Conservation (phyloP, 2,797 vertebrate species). For the Rhinogobio ventralis region DNA sequence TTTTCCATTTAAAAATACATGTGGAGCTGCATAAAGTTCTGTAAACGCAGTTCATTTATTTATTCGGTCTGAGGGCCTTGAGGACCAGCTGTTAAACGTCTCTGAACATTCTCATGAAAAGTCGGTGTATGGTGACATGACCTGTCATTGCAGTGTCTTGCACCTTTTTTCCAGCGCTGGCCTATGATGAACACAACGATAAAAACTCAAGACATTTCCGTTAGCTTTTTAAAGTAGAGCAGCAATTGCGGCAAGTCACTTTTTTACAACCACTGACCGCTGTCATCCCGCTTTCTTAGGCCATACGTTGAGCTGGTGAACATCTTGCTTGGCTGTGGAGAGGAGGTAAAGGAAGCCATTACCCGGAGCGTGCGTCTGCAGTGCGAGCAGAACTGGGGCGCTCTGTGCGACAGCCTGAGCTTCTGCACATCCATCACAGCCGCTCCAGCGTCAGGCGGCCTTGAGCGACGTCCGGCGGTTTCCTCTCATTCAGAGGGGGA, state of each 20-base stretch:
- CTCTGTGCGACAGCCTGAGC: conserved; percentile 94
- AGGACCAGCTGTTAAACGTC: conserved; percentile 24
- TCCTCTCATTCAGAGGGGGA: conserved; percentile 77
- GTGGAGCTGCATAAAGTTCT: neutral
- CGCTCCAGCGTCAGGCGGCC: conserved; percentile 44
- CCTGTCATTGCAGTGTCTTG: conserved; percentile 35
- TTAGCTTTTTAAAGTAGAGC: conserved; percentile 16
- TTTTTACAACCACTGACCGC: neutral
- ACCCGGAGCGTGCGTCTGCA: conserved; percentile 90
- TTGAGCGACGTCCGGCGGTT: conserved; percentile 66
- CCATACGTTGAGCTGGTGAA: conserved; percentile 97
- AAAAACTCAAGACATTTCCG: neutral
- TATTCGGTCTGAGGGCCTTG: conserved; percentile 17
- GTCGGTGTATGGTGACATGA: conserved; percentile 45
- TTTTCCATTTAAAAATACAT: conserved; percentile 24
- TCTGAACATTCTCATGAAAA: conserved; percentile 53
- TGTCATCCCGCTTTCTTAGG: conserved; percentile 68
- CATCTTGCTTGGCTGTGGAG: conserved; percentile 92
- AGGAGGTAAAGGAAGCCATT: conserved; percentile 94
- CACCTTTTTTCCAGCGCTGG: conserved; percentile 5
- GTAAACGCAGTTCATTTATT: conserved; percentile 21
- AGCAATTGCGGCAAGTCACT: neutral
- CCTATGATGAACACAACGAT: neutral
- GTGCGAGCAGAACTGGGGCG: conserved; percentile 97
- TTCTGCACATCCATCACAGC: conserved; percentile 78